Conservation (phyloP, 2,113 vertebrate genomes). For the Nycticorax nycticorax region DNA sequence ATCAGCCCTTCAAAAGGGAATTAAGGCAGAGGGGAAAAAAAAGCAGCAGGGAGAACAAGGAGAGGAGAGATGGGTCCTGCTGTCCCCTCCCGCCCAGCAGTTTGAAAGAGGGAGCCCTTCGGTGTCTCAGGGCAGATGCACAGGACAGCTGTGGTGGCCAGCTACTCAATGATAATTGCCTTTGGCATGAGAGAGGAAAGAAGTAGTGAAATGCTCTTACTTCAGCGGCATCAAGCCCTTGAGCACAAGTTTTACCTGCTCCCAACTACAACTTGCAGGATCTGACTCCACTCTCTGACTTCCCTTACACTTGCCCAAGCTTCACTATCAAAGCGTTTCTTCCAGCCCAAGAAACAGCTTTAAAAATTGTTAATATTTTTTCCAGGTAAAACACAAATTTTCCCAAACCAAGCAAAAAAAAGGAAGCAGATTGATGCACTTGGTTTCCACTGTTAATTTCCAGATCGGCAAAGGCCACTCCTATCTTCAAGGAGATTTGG, state of each 20-base stretch:
- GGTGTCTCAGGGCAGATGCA: background rate
- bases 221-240: background rate
- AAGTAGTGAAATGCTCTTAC: background rate
- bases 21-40: constrained; percentile 69
- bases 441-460: background rate
- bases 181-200: background rate
- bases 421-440: background rate
- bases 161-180: background rate
- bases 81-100: background rate
- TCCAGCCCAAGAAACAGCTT: background rate
- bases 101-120: background rate
- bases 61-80: background rate
- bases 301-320: background rate
- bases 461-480: background rate
- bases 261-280: background rate
- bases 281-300: background rate
- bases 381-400: background rate
- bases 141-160: background rate
- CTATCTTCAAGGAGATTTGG: background rate
- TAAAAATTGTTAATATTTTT: background rate
- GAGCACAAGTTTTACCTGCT: background rate
- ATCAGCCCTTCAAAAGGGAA: constrained; percentile 79
- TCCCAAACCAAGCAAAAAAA: background rate
- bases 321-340: background rate
- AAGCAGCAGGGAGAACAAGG: constrained; percentile 54